phyloP scores from a whole-genome alignment of 2,888 invertebrate genomes.

The Metellina segmentata region DNA sequence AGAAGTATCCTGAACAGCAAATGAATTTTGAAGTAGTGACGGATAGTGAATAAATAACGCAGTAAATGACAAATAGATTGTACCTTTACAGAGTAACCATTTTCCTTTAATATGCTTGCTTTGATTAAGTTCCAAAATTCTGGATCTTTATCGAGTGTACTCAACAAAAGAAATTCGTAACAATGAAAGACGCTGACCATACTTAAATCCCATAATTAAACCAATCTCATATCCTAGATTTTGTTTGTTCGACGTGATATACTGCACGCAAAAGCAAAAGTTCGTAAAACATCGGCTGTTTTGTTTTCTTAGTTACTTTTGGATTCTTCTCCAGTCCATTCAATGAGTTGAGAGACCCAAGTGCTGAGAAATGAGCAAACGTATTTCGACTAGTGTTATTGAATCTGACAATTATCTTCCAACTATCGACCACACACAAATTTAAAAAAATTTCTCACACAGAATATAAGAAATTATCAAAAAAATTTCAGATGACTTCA shows the following conservation, averaged over 20 bases:
- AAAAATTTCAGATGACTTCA: too few species aligned
- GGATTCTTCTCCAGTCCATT: too few species aligned
- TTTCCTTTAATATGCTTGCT: conserved; percentile 76
- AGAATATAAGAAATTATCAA: too few species aligned
- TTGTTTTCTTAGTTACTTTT: too few species aligned
- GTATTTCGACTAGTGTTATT: too few species aligned
- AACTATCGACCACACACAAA: too few species aligned
- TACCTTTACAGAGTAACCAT: conserved; percentile 70
- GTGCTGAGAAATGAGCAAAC: too few species aligned
- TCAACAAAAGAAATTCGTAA: conserved; percentile 81
- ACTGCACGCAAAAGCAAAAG: too few species aligned
- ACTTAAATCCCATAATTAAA: conserved; percentile 53
- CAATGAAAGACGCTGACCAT: conserved; percentile 79
- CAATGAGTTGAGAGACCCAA: too few species aligned
- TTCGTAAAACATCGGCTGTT: too few species aligned
- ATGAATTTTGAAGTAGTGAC: neutral
- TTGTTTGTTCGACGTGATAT: neutral
- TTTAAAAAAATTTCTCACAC: too few species aligned
- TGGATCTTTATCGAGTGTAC: conserved; percentile 80
- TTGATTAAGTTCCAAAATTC: conserved; percentile 80
- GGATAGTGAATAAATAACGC: neutral
- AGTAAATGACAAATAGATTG: neutral
- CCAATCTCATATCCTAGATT: neutral
- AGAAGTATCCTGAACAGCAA: neutral
- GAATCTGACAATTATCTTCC: too few species aligned